Percentiles rank a stretch among this genome's conserved stretches.
These are phyloP conservation scores for Zaprionus bogoriensis DNA, from an alignment of 2,888 invertebrate genomes.

Conservation along the genomic window DNA sequence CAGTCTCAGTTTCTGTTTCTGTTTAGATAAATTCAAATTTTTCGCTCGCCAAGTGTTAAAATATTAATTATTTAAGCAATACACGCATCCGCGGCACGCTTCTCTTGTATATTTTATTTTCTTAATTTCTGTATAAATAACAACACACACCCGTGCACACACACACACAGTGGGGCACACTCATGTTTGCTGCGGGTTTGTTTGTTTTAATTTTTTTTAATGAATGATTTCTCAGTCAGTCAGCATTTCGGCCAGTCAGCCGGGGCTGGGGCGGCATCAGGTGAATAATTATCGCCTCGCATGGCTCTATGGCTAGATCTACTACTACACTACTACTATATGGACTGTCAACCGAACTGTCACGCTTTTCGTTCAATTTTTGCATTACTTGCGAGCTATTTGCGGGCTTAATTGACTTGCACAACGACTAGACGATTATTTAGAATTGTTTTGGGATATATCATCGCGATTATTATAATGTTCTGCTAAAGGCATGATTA, in stretches of 20 bases:
- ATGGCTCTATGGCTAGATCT: not conserved
- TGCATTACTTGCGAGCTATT: constrained; percentile 3
- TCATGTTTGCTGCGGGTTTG: constrained; percentile 73
- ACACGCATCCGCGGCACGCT: constrained; percentile 69
- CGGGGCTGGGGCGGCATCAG: constrained; percentile 59
- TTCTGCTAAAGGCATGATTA: too few relatives aligned
- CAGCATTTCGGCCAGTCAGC: constrained; percentile 50
- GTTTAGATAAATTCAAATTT: constrained; percentile 60
- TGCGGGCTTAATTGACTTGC: not conserved
- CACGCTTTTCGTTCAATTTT: constrained; percentile 35
- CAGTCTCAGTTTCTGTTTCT: too few relatives aligned
- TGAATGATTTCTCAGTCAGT: constrained; percentile 69
- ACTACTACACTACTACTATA: too few relatives aligned
- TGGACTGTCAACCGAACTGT: constrained; percentile 74
- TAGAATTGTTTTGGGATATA: constrained; percentile 36
- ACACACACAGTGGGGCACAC: constrained; percentile 31
- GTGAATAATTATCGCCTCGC: constrained; percentile 78
- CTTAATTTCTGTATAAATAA: constrained; percentile 56
- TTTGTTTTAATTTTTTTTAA: constrained; percentile 70
- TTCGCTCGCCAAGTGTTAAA: constrained; percentile 70
- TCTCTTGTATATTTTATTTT: constrained; percentile 73
- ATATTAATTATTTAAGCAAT: constrained; percentile 80
- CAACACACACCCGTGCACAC: constrained; percentile 13
- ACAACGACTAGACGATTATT: constrained; percentile 10
- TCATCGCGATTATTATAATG: too few relatives aligned